Evolutionary conservation across 2,113 vertebrate genomes (phyloP), one percentile per base, ranked within the genome.

Genomic region (Otis tarda): DNA sequence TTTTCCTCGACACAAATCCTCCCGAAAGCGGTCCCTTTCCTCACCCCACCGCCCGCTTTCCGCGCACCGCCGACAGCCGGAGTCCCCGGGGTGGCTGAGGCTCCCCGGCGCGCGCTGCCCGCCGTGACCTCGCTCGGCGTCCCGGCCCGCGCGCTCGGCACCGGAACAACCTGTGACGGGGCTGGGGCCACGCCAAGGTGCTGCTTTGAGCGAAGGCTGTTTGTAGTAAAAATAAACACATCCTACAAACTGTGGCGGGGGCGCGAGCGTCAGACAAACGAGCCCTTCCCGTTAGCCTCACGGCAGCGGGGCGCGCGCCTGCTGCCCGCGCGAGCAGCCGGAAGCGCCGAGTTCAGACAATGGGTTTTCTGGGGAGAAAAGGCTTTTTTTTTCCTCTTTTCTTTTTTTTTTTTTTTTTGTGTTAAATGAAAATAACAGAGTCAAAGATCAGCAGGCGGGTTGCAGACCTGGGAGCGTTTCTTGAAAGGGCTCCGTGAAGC

Each of bases 301-400:
- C 6, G 74, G 70, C 90, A 20, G 69, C 80, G 83, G 78, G 79
- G 45, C 17, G 65, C 6, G 43, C 6, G 49, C 80, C n/a, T 4
- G 43, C 56, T 59, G 31, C 67, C 83, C 5, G 3, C 4, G 5
- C 10, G 2, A 89, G 57, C 33, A 61, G 71, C 33, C 63, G 0
- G 0, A 23, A 88, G 70, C 75, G 16, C 60, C 2, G 1, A 74
- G 69, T 28, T 37, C 64, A 25, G 57, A 27, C 20, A 24, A 16
- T 6, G 25, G 31, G 27, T 64, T 95, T 74, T 33, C 41, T 28
- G 30, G 20, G 56, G 20, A 68, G 14, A 67, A 89, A 71, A 87
- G 12, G 12, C 8, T 15, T 28, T 64, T 35, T 50, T 2, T 4
- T 1, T 1, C 0, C 5, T 7, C 0, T 3, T 3, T 33, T 30